These are phyloP conservation scores for Yoshiicerus persimilis DNA, from an alignment of 1,140 invertebrate species.

Conservation along the genomic window DNA sequence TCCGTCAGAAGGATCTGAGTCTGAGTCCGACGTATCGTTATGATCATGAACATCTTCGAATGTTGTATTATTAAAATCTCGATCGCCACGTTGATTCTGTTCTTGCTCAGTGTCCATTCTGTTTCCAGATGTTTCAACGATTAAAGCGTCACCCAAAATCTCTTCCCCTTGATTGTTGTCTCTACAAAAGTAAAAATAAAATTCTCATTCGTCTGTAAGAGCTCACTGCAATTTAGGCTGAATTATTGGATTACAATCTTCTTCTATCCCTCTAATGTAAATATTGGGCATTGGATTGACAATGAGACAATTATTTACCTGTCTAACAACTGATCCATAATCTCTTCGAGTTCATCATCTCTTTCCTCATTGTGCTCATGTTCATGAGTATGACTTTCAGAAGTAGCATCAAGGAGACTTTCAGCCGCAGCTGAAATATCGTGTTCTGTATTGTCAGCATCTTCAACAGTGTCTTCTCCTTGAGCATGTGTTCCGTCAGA, in stretches of 20 bases:
- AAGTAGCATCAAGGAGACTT: slow-evolving; percentile 59
- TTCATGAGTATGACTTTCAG: slow-evolving; percentile 57
- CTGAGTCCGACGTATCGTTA: slow-evolving; percentile 53
- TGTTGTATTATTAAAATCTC: slow-evolving; percentile 30
- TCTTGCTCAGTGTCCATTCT: slow-evolving; percentile 47
- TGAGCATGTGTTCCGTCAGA: slow-evolving; percentile 62
- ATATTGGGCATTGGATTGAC: too few species aligned
- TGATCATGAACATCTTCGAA: slow-evolving; percentile 51
- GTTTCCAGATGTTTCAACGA: slow-evolving; percentile 50
- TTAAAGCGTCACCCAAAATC: slow-evolving; percentile 53
- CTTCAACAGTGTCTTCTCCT: slow-evolving; percentile 67
- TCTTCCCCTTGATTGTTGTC: slow-evolving; percentile 46
- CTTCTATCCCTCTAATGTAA: too few species aligned
- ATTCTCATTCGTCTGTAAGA: neutral
- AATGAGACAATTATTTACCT: too few species aligned
- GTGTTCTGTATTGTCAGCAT: slow-evolving; percentile 67
- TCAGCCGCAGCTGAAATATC: slow-evolving; percentile 65
- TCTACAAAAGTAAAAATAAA: neutral
- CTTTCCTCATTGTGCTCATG: slow-evolving; percentile 56
- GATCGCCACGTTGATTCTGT: neutral
- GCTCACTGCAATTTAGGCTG: too few species aligned
- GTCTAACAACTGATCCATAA: slow-evolving; percentile 70
- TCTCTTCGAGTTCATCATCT: slow-evolving; percentile 62
- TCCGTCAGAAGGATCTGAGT: slow-evolving; percentile 53
- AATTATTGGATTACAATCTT: too few species aligned